Base-by-base conservation (phyloP, 2,888 invertebrate genomes). In the Ophion costatus region DNA sequence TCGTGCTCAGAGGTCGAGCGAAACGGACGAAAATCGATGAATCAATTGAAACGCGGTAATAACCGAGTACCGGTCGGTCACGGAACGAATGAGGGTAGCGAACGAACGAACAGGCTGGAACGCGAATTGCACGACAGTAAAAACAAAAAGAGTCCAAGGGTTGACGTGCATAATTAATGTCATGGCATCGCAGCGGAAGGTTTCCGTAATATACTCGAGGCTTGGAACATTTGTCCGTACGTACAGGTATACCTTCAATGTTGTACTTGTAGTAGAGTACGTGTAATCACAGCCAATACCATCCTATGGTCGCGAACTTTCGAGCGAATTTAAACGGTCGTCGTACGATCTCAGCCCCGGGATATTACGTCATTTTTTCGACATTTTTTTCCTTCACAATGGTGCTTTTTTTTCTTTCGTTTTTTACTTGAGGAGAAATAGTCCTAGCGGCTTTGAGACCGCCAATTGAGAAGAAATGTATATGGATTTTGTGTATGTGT, bases 271-370 rank as follows among this genome's bases (percentile, higher is more conserved):
- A 56, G 6, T 61, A 45, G 4, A 67, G 56, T 20, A 33, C 45
- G 42, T 45, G 56, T 24, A 80, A 63, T 63, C 73, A 64, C 56
- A 33, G 17, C 22, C n/a, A 38, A 22, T 51, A 11, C n/a, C 67
- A 61, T 66, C 20, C 59, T 57, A 51, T n/a, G 17, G 29, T 80
- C 74, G 83, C 67, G 67, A 78, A 81, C 70, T 83, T 80, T 20
- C 61, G 57, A 71, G 63, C 67, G 57, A 82, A 59, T 78, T 84
- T 84, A 81, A 84, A 71, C 75, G 75, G 64, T 81, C 77, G 80
- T 14, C 66, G 75, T 73, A 76, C 74, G 69, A 81, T 69, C 78
- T 80, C 81, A 78, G 74, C 7, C 66, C 63, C 71, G 33, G 42
- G 20, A 56, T 69, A 74, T 78, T 81, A 59, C 78, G 29, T 84